Conservation (phyloP, 2,888 invertebrate genomes). For the Toxonevra muliebris region DNA sequence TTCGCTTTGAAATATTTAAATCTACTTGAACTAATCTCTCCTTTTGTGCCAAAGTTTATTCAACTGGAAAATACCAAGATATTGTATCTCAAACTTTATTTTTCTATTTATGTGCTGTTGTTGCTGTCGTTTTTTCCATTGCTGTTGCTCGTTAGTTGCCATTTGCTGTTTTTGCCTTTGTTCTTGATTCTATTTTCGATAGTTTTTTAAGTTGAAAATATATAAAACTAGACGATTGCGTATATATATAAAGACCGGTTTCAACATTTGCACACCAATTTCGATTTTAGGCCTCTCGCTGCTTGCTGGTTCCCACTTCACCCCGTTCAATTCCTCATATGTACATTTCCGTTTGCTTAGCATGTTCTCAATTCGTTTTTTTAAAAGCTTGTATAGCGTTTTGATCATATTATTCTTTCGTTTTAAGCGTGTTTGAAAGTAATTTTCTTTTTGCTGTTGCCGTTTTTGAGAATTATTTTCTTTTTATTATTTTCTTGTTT, state of each 20-base stretch:
- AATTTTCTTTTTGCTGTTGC: no score
- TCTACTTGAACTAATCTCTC: conserved; percentile 1
- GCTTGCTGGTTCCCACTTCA: background rate
- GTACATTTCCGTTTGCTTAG: no score
- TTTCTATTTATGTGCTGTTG: conserved; percentile 6
- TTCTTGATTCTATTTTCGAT: conserved; percentile 1
- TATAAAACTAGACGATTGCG: no score
- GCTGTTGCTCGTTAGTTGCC: background rate
- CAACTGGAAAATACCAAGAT: conserved; percentile 27
- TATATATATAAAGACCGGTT: background rate
- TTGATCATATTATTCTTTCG: no score
- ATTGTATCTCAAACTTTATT: conserved; percentile 23
- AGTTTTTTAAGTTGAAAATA: conserved; percentile 5
- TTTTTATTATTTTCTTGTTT: no score
- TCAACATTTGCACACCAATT: background rate
- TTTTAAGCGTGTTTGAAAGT: no score
- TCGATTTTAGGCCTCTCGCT: background rate
- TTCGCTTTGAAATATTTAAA: conserved; percentile 13
- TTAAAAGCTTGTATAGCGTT: no score
- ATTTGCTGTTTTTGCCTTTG: background rate
- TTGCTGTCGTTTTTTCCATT: no score
- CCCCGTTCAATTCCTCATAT: background rate
- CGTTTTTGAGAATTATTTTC: no score
- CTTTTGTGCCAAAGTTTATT: conserved; percentile 33
- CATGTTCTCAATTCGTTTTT: no score